Conservation (phyloP, 2,113 vertebrate species). For the Rhynchopsitta pachyrhyncha region DNA sequence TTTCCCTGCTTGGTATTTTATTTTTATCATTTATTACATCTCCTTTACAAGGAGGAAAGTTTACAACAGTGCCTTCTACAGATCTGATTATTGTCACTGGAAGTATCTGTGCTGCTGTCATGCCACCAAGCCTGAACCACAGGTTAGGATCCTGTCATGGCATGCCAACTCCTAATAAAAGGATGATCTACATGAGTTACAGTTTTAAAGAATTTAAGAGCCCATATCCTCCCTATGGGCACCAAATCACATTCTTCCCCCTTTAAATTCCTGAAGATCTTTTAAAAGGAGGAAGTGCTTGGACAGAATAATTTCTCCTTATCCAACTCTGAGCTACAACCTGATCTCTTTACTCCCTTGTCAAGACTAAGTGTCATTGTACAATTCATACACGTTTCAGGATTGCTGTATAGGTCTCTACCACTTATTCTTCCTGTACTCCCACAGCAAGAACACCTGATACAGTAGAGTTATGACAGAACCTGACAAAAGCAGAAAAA, state of each 20-base stretch:
- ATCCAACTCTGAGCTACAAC: neutral
- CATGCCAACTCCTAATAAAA: neutral
- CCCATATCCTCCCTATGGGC: neutral
- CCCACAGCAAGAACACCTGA: neutral
- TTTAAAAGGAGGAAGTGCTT: neutral
- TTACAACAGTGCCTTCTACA: neutral
- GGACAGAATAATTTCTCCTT: neutral
- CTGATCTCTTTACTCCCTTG: neutral
- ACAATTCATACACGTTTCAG: neutral
- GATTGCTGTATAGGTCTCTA: neutral
- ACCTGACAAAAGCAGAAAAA: neutral
- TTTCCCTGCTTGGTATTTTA: neutral
- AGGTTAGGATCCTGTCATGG: neutral
- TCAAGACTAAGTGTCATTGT: neutral
- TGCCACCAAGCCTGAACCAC: neutral
- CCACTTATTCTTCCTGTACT: neutral
- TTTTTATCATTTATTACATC: neutral
- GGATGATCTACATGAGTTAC: neutral
- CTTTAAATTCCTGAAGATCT: neutral
- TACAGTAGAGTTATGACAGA: neutral
- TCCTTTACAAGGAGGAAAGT: neutral
- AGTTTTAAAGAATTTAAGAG: neutral
- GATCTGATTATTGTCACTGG: neutral
- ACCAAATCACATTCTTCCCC: neutral
- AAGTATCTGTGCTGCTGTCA: neutral